Conservation (phyloP, 2,113 vertebrate genomes). For the Pongo abelii region DNA sequence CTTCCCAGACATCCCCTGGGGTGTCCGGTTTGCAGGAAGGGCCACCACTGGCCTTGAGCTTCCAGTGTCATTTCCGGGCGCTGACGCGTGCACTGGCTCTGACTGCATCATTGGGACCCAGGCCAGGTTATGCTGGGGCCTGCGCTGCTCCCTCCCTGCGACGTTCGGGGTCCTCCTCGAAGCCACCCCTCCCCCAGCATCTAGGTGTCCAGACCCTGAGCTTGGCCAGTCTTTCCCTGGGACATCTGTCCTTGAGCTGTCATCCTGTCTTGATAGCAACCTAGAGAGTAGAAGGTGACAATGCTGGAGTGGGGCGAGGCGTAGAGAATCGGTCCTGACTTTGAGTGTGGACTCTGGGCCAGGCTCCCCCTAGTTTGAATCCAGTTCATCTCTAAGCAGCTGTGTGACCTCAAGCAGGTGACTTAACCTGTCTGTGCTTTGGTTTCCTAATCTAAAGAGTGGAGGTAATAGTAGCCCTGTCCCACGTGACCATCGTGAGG, state of each 20-base stretch:
- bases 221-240: rapidly evolving
- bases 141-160: rapidly evolving
- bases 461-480: rapidly evolving
- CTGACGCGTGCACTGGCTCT: not conserved
- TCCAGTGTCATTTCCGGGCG: not conserved
- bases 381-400: not conserved
- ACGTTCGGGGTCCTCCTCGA: rapidly evolving
- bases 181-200: rapidly evolving
- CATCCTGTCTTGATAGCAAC: not conserved
- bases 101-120: rapidly evolving
- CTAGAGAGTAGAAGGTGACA: not conserved
- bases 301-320: rapidly evolving
- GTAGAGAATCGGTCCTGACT: not conserved
- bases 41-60: rapidly evolving
- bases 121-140: not conserved
- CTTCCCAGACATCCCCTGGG: rapidly evolving
- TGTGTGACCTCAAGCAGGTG: not conserved
- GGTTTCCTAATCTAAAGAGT: not conserved
- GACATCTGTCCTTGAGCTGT: not conserved
- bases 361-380: not conserved
- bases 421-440: not conserved
- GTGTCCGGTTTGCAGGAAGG: not conserved
- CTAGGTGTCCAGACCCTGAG: rapidly evolving
- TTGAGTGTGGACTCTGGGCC: not conserved
- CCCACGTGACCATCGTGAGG: rapidly evolving